Evolutionary conservation across 1,140 invertebrate genomes (phyloP).

Genomic region (Zaprionus inermis): DNA sequence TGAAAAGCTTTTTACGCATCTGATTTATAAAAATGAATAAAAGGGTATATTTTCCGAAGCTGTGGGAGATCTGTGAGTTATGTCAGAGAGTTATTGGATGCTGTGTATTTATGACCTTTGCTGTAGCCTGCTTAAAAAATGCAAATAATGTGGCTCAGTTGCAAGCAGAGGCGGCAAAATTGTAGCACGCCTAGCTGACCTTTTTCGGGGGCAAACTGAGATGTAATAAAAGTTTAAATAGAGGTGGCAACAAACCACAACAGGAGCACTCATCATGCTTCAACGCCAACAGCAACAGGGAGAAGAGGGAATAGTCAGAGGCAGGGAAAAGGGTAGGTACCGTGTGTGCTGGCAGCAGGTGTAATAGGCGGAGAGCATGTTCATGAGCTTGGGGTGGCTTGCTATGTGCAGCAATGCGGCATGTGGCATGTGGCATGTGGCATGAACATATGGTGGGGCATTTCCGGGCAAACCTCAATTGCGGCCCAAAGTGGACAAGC

Average conservation of each 20-base stretch:
- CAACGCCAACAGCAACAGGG: conserved; percentile 49
- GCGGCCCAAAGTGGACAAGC: conserved; percentile 63
- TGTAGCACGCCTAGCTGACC: conserved; percentile 59
- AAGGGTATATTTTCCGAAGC: not conserved
- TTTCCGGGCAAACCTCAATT: conserved; percentile 61
- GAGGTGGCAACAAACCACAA: conserved; percentile 81
- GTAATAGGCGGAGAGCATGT: conserved; percentile 6
- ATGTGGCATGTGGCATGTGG: conserved; percentile 4
- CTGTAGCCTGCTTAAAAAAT: not conserved
- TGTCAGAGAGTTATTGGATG: not conserved
- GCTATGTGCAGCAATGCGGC: not conserved
- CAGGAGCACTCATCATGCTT: conserved; percentile 76
- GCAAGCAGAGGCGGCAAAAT: not conserved
- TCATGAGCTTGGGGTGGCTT: not conserved
- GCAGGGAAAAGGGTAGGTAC: too few relatives aligned
- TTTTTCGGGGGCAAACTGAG: conserved; percentile 66
- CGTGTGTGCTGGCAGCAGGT: not conserved
- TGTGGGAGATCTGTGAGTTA: not conserved
- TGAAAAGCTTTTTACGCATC: conserved; percentile 1
- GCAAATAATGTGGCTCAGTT: not conserved
- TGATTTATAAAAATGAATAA: conserved; percentile 4
- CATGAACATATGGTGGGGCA: conserved; percentile 32
- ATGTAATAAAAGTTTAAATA: conserved; percentile 82
- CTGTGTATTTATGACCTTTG: not conserved
- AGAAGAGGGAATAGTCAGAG: not conserved